phyloP scores from a whole-genome alignment of 2,113 vertebrate species.

The Salvelinus alpinus region DNA sequence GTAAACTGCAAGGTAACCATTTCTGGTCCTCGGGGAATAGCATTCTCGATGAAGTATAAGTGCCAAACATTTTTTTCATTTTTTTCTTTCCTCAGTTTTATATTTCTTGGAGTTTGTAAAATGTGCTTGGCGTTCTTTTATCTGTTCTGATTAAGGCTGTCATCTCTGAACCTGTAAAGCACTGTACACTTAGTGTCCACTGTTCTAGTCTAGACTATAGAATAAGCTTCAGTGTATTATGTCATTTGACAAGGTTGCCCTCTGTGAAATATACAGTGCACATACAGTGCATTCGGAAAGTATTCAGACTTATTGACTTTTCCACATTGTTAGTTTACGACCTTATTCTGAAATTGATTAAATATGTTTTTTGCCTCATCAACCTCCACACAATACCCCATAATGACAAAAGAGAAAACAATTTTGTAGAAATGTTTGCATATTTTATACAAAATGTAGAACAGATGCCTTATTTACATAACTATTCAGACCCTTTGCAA shows the following conservation, averaged over 20 bases:
- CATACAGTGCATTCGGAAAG: not conserved
- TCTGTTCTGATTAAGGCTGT: slow-evolving; percentile 19
- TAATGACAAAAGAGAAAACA: too few species aligned
- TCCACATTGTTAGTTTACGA: too few species aligned
- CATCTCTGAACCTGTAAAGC: slow-evolving; percentile 36
- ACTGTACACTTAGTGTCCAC: slow-evolving; percentile 42
- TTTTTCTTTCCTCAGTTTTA: slow-evolving; percentile 46
- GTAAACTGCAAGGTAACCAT: slow-evolving; percentile 27
- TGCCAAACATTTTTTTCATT: slow-evolving; percentile 62
- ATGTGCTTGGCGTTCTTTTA: slow-evolving; percentile 32
- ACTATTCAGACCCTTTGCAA: too few species aligned
- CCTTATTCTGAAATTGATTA: too few species aligned
- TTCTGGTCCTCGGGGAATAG: slow-evolving; percentile 40
- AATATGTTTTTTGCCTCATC: too few species aligned
- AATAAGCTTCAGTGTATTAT: slow-evolving; percentile 11
- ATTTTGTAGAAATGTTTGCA: too few species aligned
- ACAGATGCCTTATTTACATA: too few species aligned
- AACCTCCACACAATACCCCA: too few species aligned
- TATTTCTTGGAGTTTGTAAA: slow-evolving; percentile 48
- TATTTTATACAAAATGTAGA: too few species aligned
- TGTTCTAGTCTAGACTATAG: slow-evolving; percentile 6
- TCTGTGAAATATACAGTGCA: slow-evolving; percentile 14
- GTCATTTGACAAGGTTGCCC: slow-evolving; percentile 3
- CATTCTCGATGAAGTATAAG: slow-evolving; percentile 60
- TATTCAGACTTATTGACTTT: too few species aligned